A percentile compares a stretch with the other conserved stretches of the same genome.
These are phyloP conservation scores for Cisticola juncidis DNA, from an alignment of 2,113 vertebrate species.

Conservation along the genomic window DNA sequence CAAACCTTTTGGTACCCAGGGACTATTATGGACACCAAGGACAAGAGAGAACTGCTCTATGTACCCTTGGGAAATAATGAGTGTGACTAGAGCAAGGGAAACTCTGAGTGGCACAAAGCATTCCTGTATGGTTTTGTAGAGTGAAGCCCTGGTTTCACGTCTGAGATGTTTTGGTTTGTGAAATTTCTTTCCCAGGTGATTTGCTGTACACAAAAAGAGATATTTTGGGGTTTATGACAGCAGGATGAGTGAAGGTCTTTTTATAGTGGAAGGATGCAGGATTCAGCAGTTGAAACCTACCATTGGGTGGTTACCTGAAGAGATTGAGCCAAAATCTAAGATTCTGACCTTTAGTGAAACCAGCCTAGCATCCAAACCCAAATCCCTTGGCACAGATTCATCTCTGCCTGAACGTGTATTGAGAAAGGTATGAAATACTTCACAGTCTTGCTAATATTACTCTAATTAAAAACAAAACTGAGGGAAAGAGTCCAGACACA, in stretches of 20 bases:
- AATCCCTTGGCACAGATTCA: neutral
- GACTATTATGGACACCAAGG: neutral
- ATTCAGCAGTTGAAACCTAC: neutral
- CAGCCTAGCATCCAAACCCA: neutral
- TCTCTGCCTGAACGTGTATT: neutral
- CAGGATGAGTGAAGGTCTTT: neutral
- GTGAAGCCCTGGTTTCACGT: too few relatives aligned
- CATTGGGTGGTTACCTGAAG: neutral
- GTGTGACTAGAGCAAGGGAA: neutral
- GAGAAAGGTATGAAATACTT: neutral
- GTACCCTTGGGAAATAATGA: neutral
- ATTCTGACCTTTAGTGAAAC: neutral
- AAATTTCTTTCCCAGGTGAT: too few relatives aligned
- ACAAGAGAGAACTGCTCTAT: neutral
- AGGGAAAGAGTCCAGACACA: neutral
- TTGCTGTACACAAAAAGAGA: too few relatives aligned
- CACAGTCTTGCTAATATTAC: neutral
- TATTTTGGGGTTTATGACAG: neutral
- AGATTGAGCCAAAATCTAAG: neutral
- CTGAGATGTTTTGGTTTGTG: too few relatives aligned
- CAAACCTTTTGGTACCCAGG: neutral
- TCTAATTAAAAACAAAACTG: neutral
- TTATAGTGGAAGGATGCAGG: neutral
- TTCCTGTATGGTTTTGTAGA: neutral
- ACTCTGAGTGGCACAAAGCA: neutral